These are phyloP conservation scores for Coreius guichenoti DNA, from an alignment of 2,797 vertebrate species.

Conservation along the genomic window DNA sequence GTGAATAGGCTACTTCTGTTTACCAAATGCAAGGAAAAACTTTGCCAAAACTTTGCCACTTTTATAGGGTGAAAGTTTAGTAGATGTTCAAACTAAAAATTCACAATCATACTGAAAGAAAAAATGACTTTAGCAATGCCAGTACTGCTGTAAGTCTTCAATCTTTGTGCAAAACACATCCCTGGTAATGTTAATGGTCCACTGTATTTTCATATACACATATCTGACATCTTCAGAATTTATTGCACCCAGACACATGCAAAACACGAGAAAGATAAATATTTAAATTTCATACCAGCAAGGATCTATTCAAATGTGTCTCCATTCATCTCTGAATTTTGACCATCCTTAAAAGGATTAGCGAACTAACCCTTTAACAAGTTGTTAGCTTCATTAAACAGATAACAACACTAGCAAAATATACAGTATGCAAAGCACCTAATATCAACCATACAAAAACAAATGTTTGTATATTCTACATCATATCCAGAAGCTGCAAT, in stretches of 20 bases:
- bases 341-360: too few relatives aligned
- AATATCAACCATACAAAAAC: not conserved
- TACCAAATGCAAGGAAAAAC: not conserved
- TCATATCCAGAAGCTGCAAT: not conserved
- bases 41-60: too few relatives aligned
- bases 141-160: not conserved
- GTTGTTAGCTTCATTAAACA: not conserved
- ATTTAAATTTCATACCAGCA: not conserved
- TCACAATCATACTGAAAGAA: not conserved
- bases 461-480: not conserved
- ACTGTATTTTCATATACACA: not conserved
- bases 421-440: not conserved
- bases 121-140: not conserved
- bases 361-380: too few relatives aligned
- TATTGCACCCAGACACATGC: not conserved
- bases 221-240: not conserved
- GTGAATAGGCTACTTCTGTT: not conserved
- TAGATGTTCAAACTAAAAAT: not conserved
- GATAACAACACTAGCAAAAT: not conserved
- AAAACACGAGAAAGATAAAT: not conserved
- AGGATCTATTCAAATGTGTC: conserved; percentile 5
- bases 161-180: conserved; percentile 17
- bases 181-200: not conserved
- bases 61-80: not conserved
- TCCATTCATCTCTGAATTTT: not conserved